Percentiles rank a stretch among this genome's conserved stretches.
Conservation (phyloP, 37 sponge, comb jelly and placozoan genomes). For the Cliona cf. orientalis region DNA sequence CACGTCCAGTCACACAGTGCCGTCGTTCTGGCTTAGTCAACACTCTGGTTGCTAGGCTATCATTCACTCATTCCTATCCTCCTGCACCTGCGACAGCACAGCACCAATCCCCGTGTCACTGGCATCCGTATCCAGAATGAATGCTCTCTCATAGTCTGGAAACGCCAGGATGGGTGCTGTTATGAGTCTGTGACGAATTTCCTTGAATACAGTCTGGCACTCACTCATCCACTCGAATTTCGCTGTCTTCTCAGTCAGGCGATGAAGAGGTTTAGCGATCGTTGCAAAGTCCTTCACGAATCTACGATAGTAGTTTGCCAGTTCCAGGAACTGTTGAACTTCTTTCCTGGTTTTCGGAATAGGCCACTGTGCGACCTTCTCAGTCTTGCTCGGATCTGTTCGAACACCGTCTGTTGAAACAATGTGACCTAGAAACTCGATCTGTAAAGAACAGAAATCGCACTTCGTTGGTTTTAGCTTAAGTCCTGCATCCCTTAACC, state of each 20-base stretch:
- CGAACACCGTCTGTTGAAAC: slow-evolving; percentile 42
- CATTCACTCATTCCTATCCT: slow-evolving; percentile 30
- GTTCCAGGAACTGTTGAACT: slow-evolving; percentile 32
- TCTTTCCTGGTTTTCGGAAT: slow-evolving; percentile 31
- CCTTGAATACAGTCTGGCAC: slow-evolving; percentile 40
- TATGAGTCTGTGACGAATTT: slow-evolving; percentile 14
- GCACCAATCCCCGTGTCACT: slow-evolving; percentile 48
- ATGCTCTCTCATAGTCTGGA: slow-evolving; percentile 16
- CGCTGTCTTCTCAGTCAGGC: slow-evolving; percentile 17
- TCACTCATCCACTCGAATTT: slow-evolving; percentile 33
- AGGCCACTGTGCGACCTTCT: slow-evolving; percentile 28
- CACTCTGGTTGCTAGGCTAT: too few relatives aligned
- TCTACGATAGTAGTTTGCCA: slow-evolving; percentile 45
- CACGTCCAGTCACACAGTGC: too few relatives aligned
- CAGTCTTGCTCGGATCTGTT: slow-evolving; percentile 19
- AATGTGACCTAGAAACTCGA: slow-evolving; percentile 45
- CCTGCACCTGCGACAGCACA: slow-evolving; percentile 40
- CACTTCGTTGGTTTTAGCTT: slow-evolving; percentile 55
- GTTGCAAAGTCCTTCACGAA: slow-evolving; percentile 31
- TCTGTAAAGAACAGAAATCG: not conserved
- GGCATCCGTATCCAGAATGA: slow-evolving; percentile 58
- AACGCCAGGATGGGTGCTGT: slow-evolving; percentile 34
- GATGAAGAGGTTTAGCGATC: slow-evolving; percentile 41
- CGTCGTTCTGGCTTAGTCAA: too few relatives aligned
- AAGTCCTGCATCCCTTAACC: slow-evolving; percentile 26